Evolutionary conservation across 2,797 vertebrate genomes (phyloP).

Genomic region (Coluber constrictor): DNA sequence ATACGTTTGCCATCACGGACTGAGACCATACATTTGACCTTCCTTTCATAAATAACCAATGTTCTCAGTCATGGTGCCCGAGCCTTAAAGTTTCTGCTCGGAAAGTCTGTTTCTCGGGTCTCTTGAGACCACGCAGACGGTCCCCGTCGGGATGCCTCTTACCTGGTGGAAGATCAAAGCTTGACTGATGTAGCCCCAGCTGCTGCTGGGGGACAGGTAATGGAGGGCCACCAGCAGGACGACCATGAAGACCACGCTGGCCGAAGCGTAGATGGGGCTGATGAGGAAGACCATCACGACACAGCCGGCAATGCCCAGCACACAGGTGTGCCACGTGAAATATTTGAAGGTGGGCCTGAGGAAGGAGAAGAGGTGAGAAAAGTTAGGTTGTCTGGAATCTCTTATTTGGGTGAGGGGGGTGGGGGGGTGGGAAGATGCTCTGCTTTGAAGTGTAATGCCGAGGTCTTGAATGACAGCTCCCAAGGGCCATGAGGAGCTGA

Average conservation of each 20-base stretch:
- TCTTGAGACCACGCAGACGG: no score
- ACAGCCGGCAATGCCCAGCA: constrained; percentile 84
- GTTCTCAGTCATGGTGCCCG: neutral
- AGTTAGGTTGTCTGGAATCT: neutral
- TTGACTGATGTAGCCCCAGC: constrained; percentile 93
- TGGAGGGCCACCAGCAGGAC: constrained; percentile 86
- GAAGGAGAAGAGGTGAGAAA: neutral
- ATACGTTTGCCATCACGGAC: no score
- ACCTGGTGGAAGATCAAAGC: constrained; percentile 95
- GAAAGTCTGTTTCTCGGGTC: neutral
- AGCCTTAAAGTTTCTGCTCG: neutral
- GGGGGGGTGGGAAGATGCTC: no score
- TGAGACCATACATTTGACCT: neutral
- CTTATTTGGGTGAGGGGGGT: no score
- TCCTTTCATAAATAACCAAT: neutral
- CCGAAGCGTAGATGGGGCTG: constrained; percentile 85
- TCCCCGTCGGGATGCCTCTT: neutral
- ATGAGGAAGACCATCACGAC: constrained; percentile 90
- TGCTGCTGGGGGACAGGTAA: constrained; percentile 87
- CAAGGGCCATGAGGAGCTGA: neutral
- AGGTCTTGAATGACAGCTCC: neutral
- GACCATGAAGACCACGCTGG: constrained; percentile 86
- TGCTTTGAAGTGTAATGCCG: neutral
- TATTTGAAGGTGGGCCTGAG: constrained; percentile 85
- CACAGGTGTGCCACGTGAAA: constrained; percentile 89